Evolutionary conservation across 2,888 invertebrate genomes (phyloP), one percentile per base, ranked within the genome.

Genomic region (Drosophila histrio): DNA sequence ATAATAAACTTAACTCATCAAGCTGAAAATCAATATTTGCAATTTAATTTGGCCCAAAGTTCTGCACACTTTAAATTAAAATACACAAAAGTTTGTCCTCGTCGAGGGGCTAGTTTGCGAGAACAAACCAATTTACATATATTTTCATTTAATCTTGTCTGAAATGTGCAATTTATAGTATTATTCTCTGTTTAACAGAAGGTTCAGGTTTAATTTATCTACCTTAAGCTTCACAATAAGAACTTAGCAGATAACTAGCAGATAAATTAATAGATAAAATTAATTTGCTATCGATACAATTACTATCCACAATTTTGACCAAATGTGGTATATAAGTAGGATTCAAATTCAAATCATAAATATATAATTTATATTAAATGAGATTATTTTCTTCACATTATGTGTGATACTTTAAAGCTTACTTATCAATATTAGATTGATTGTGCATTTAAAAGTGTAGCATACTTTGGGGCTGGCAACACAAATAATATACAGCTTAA

Each of bases 31-130:
- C 28, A 38, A 57, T 57, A 47, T 36, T 36, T 46, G 13, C 17
- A 36, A 56, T 56, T 56, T 13, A 26, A 56, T 56, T 56, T 34
- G 5, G 9, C 17, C 1, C 26, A 56, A 56, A 56, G 22, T 44
- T 56, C 8, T 41, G 32, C 43, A 17, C 22, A 32, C 28, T 43
- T 39, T 53, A 30, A 32, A 17, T 21, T 22, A n/a, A 41, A 53
- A 43, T 54, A 22, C 11, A 52, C 38, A 28, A 38, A 52, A 52
- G 15, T 52, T 39, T n/a, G 8, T 24, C 38, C 38, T n/a, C 3
- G 26, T 26, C 8, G 1, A 26, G n/a, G 17, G n/a, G 8, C 36
- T 50, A 26, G 26, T 36, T 38, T 38, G 36, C 9, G 21, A 32
- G 5, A 47, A 11, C 47, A 46, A 30, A 11, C 19, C 3, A 1